A percentile compares a stretch with the other conserved stretches of the same genome.
Conservation (phyloP, 2,113 vertebrate species). For the Calyptommatus sinebrachiatus region DNA sequence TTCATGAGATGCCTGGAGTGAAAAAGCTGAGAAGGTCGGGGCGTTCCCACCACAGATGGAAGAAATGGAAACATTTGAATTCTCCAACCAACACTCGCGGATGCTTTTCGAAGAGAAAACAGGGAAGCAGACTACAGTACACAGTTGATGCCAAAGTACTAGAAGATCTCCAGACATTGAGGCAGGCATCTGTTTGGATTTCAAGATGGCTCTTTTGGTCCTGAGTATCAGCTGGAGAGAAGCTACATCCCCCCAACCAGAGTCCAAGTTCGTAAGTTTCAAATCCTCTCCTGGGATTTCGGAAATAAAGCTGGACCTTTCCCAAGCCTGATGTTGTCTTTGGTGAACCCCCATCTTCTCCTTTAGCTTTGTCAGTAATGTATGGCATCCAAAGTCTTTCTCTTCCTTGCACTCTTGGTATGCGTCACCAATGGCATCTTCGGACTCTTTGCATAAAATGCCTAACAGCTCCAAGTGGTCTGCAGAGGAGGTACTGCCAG, state of each 20-base stretch:
- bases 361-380: constrained; percentile 37
- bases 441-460: constrained; percentile 58
- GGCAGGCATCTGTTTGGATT: constrained; percentile 32
- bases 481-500: neutral
- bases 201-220: constrained; percentile 68
- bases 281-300: constrained; percentile 65
- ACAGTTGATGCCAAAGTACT: constrained; percentile 42
- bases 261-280: constrained; percentile 61
- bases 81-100: constrained; percentile 73
- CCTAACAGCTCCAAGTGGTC: constrained; percentile 31
- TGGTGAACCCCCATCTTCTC: constrained; percentile 47
- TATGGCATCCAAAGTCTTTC: constrained; percentile 57
- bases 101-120: constrained; percentile 69
- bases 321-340: neutral
- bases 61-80: constrained; percentile 60
- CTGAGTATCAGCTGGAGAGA: constrained; percentile 73
- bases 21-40: constrained; percentile 6
- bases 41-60: constrained; percentile 47
- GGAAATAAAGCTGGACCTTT: constrained; percentile 50
- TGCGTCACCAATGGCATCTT: constrained; percentile 17
- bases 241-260: constrained; percentile 72
- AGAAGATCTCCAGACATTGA: constrained; percentile 44
- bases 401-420: constrained; percentile 59
- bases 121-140: constrained; percentile 64
- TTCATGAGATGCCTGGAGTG: constrained; percentile 29